Conservation (phyloP, 2,797 vertebrate genomes). For the Oreochromis grahami region DNA sequence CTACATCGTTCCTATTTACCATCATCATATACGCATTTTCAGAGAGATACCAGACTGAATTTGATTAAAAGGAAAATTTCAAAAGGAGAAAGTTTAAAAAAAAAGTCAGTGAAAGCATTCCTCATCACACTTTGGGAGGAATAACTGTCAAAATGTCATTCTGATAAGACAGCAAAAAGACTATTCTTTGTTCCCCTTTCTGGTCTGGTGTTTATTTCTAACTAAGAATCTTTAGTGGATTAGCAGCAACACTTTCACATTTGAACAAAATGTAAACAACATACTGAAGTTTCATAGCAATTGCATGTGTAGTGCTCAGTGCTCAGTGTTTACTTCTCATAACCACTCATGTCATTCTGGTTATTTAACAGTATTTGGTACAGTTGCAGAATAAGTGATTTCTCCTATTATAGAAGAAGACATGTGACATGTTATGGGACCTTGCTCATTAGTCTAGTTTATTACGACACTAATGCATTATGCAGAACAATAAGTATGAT, state of each 20-base stretch:
- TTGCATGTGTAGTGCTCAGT: not conserved
- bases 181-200: not conserved
- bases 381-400: not conserved
- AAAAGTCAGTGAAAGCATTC: not conserved
- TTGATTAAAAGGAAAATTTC: not conserved
- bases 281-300: not conserved
- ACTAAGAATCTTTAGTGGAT: slow-evolving; percentile 2
- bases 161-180: slow-evolving; percentile 11
- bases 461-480: not conserved
- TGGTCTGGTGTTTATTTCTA: not conserved
- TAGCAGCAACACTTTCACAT: not conserved
- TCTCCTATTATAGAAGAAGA: not conserved
- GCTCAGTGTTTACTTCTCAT: not conserved
- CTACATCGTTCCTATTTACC: not conserved
- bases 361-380: not conserved
- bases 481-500: not conserved
- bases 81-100: not conserved
- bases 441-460: not conserved
- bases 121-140: not conserved
- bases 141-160: not conserved
- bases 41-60: not conserved
- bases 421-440: not conserved
- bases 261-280: not conserved
- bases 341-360: not conserved
- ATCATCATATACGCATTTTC: not conserved